Evolutionary conservation across 1,140 invertebrate species (phyloP).

Genomic region (Camponotus pennsylvanicus): DNA sequence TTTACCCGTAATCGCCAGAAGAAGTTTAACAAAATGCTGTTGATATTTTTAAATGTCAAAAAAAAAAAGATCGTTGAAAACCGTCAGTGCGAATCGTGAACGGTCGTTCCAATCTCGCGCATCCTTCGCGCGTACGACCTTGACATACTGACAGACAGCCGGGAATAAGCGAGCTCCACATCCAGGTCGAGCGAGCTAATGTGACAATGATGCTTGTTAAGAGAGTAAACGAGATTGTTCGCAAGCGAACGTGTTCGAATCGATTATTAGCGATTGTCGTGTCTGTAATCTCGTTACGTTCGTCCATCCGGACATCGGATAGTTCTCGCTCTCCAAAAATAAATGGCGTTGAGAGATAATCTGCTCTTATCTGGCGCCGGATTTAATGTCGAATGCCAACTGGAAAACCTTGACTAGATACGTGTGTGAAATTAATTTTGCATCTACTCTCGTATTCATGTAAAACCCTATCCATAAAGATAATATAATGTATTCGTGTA

Average conservation of each 20-base stretch:
- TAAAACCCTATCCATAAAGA: background rate
- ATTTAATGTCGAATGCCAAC: slow-evolving; percentile 11
- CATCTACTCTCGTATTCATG: background rate
- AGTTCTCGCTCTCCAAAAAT: background rate
- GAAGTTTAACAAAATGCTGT: background rate
- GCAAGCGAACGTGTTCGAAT: slow-evolving; percentile 41
- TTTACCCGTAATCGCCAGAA: background rate
- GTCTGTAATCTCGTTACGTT: slow-evolving; percentile 36
- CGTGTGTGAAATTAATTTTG: slow-evolving; percentile 21
- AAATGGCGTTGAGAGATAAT: slow-evolving; percentile 1
- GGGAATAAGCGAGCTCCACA: slow-evolving; percentile 60
- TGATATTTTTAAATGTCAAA: background rate
- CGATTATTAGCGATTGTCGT: slow-evolving; percentile 63
- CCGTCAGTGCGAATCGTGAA: slow-evolving; percentile 38
- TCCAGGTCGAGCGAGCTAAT: slow-evolving; percentile 63
- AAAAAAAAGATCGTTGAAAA: slow-evolving; percentile 17
- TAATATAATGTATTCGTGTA: no score
- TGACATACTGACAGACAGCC: slow-evolving; percentile 69
- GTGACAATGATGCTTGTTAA: slow-evolving; percentile 74
- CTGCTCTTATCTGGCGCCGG: background rate
- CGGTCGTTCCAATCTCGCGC: slow-evolving; percentile 65
- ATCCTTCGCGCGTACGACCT: slow-evolving; percentile 68
- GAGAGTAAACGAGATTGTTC: slow-evolving; percentile 66
- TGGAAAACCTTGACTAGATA: slow-evolving; percentile 39
- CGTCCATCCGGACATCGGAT: slow-evolving; percentile 21